Conservation (phyloP, 92 coral and sea anemone genomes). For the Zoanthus gigantus region DNA sequence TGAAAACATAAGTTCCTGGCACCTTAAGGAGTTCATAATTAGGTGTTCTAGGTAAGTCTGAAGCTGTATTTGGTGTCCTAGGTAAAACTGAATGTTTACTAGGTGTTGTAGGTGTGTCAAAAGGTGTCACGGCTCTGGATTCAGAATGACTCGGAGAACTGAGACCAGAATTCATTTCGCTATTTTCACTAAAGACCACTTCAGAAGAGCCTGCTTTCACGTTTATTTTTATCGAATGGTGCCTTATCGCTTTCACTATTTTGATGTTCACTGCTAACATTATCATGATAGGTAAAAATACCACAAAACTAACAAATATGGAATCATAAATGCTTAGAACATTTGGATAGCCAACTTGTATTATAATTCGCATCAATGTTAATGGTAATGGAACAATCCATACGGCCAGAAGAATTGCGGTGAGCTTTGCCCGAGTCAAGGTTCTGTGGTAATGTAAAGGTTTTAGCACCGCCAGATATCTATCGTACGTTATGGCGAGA, state of each 20-base stretch:
- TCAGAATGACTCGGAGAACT: neutral
- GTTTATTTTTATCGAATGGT: neutral
- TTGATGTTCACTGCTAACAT: slow-evolving; percentile 30
- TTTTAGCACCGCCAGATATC: slow-evolving; percentile 27
- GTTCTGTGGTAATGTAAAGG: slow-evolving; percentile 31
- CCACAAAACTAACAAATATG: slow-evolving; percentile 20
- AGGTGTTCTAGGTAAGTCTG: neutral
- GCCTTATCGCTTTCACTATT: slow-evolving; percentile 30
- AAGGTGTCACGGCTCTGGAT: neutral
- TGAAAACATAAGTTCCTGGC: neutral
- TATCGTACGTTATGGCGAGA: slow-evolving; percentile 30
- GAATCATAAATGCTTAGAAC: slow-evolving; percentile 14
- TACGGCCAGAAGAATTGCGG: neutral
- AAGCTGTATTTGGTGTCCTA: neutral
- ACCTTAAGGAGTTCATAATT: slow-evolving; percentile 19
- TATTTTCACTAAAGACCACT: neutral
- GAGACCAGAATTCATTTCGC: neutral
- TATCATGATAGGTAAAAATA: slow-evolving; percentile 5
- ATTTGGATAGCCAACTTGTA: neutral
- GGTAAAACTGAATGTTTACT: neutral
- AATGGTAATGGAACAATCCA: slow-evolving; percentile 36
- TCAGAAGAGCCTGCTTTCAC: neutral
- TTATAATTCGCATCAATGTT: slow-evolving; percentile 13
- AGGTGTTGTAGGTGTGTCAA: neutral
- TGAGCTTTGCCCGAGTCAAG: slow-evolving; percentile 22